phyloP scores from a whole-genome alignment of 1,140 invertebrate genomes.

The Drosophila pseudoananassae region DNA sequence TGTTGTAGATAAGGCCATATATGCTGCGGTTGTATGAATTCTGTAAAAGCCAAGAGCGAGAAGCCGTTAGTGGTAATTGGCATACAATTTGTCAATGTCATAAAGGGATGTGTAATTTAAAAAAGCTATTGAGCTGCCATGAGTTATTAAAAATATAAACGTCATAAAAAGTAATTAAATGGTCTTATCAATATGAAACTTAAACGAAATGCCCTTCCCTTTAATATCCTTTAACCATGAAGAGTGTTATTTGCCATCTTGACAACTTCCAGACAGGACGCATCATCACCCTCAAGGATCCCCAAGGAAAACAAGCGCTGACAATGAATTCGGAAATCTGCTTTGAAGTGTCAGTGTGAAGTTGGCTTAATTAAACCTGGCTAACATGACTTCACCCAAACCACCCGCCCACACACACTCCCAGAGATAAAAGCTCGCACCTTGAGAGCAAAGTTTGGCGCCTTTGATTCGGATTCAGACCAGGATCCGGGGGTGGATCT shows the following conservation, averaged over 20 bases:
- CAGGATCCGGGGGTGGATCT: constrained; percentile 22
- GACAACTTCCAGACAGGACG: constrained; percentile 39
- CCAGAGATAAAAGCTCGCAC: constrained; percentile 45
- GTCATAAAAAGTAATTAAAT: too few species aligned
- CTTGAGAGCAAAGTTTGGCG: constrained; percentile 72
- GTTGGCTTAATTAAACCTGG: constrained; percentile 79
- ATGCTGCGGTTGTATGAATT: constrained; percentile 84
- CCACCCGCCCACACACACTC: constrained; percentile 23
- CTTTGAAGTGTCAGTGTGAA: constrained; percentile 82
- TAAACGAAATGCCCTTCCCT: background rate
- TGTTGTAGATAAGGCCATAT: constrained; percentile 84
- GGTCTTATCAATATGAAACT: too few species aligned
- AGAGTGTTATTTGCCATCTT: constrained; percentile 43
- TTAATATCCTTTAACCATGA: background rate
- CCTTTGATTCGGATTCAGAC: constrained; percentile 43
- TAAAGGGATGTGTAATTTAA: background rate
- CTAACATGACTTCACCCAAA: constrained; percentile 25
- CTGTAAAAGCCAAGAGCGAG: constrained; percentile 42
- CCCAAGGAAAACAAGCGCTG: constrained; percentile 3
- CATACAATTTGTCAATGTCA: background rate
- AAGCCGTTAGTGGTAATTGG: constrained; percentile 22
- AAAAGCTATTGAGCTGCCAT: too few species aligned
- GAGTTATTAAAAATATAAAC: too few species aligned
- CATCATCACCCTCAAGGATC: background rate
- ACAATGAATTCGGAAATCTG: constrained; percentile 54